Percentiles rank a stretch among this genome's conserved stretches.
Conservation (phyloP, 2,797 vertebrate species). For the Hipposideros larvatus region DNA sequence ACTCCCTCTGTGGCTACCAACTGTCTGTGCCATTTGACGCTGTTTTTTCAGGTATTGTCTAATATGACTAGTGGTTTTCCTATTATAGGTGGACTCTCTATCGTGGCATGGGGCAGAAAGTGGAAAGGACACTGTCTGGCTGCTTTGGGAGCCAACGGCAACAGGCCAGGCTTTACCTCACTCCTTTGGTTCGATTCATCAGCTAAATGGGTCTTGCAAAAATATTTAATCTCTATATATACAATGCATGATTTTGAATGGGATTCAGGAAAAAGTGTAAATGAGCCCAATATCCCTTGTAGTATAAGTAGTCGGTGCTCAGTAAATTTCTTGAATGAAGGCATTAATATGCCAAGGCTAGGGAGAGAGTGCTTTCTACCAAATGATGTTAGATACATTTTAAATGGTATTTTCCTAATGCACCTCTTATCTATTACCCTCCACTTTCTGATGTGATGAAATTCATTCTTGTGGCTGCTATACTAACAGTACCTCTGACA, state of each 20-base stretch:
- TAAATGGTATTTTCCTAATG: background rate
- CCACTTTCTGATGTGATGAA: background rate
- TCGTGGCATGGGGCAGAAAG: background rate
- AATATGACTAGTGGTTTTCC: background rate
- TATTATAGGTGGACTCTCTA: background rate
- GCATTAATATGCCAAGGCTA: background rate
- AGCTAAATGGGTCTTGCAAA: constrained; percentile 28
- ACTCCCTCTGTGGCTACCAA: background rate
- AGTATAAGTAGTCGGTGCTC: background rate
- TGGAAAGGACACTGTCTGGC: background rate
- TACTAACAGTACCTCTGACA: background rate
- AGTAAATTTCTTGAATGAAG: constrained; percentile 18
- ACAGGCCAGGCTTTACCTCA: constrained; percentile 47
- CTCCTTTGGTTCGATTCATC: background rate
- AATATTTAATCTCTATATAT: constrained; percentile 2
- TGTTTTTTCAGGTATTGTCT: background rate
- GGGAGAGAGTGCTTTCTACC: background rate
- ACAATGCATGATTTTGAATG: constrained; percentile 37
- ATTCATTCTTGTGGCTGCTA: background rate
- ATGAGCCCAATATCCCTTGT: background rate
- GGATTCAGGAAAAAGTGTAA: background rate
- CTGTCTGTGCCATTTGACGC: background rate
- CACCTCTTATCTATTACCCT: background rate
- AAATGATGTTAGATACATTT: background rate
- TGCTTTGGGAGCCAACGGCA: constrained; percentile 33